Base-by-base conservation (phyloP, 2,113 vertebrate species). In the Abramis brama region DNA sequence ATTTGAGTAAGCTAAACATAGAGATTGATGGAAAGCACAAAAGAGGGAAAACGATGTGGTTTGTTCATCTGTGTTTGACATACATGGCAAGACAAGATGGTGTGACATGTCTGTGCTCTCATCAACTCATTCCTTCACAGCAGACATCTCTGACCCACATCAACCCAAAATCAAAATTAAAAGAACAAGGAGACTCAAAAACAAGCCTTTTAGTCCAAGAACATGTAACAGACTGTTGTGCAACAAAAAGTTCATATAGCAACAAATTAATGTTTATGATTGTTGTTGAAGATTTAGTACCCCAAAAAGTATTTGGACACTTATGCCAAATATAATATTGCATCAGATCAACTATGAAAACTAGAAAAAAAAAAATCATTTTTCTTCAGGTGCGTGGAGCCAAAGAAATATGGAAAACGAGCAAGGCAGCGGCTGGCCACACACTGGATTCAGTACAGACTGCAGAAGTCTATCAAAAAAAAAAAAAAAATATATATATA, bases 121-220 rank as follows among this genome's bases (percentile, higher is more conserved):
- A 6, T 74, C 70, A 25, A 45, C 39, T 64, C 60, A 25, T n/a
- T 62, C n/a, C 11, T 45, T 47, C 71, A 17, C 7, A 47, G 43
- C 43, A n/a, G 71, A 74, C 71, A 74, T 74, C 43, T 74, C 43
- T 47, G 23, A 47, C 12, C 39, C 71, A 74, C 43, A 74, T 74
- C 9, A 74, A 47, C 39, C 12, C 39, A 43, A 47, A 45, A 45
- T 13, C 39, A 74, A 11, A 74, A 23, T 47, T 7, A 45, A 45
- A 73, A 45, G 39, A 73, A 15, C 39, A 45, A 12, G 11, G 43
- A 47, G 71, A 47, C 23, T 47, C 3, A 1, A 74, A 47, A 13
- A 47, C 71, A 74, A 74, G 39, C 21, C 15, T 45, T 25, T 73
- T 45, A n/a, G 36, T 73, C 23, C 23, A 73, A 73, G 27, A 33